Evolutionary conservation across 2,888 invertebrate genomes (phyloP), one percentile per base, ranked within the genome.

Genomic region (Rhyacophila evoluta): DNA sequence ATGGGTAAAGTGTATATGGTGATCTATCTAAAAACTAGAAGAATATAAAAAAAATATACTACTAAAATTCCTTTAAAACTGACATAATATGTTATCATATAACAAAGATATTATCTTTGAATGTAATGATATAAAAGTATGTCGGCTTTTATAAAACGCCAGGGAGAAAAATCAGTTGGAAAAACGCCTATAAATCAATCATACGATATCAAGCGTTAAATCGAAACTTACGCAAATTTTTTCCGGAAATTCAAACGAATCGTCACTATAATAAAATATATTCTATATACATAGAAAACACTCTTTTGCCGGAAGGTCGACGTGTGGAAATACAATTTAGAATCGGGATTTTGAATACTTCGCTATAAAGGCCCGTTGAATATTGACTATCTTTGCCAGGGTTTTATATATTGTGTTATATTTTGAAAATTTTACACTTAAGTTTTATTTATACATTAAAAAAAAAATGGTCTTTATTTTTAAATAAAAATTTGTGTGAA

Each of bases 221-320:
- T 55, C 55, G 55, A 55, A 55, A 55, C 55, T 8, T 55, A 55
- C 55, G 55, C 55, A 55, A 8, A 55, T 55, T 55, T 55, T 55
- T 55, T 25, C 55, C 55, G 55, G 55, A 8, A 55, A 55, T 55
- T 25, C 55, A 55, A 55, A 19, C 19, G 55, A 55, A 25, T 6
- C 4, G 4, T 55, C 8, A 8, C 55, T 8, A 55, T 55, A 25
- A 25, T 55, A 55, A 19, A 55, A 55, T 25, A n/a, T n/a, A n/a
- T n/a, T n/a, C n/a, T n/a, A n/a, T n/a, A 55, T 55, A 55, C 55
- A 2, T 25, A 55, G 55, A 55, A 33, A 33, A 33, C 2, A 6
- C 29, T 55, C 25, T 15, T 8, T 19, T 25, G 2, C 0, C 55
- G 25, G 55, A 55, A 55, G 55, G 55, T 55, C 55, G 12, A 55